Evolutionary conservation across 2,113 vertebrate species (phyloP).

Genomic region (Bos javanicus): DNA sequence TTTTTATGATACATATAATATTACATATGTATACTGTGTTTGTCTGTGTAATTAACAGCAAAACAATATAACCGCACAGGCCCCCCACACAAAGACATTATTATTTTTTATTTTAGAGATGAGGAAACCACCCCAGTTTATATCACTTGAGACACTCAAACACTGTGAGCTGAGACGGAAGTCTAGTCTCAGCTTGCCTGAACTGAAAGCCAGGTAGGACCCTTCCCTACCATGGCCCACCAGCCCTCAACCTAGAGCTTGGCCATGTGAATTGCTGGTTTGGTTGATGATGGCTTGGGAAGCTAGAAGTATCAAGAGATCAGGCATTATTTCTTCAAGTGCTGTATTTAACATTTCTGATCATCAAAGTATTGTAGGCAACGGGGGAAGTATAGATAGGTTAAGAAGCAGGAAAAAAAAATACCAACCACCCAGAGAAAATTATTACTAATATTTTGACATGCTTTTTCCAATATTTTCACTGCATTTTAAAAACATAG

Average conservation of each 20-base stretch:
- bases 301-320: not conserved
- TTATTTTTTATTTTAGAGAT: not conserved
- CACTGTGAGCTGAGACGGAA: not conserved
- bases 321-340: not conserved
- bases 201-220: not conserved
- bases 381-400: not conserved
- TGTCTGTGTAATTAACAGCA: not conserved
- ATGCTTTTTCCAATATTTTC: not conserved
- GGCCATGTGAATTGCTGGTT: too few relatives aligned
- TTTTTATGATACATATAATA: not conserved
- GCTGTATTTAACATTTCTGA: not conserved
- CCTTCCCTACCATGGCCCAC: not conserved
- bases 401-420: not conserved
- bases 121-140: not conserved
- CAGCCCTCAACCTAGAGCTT: not conserved
- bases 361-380: not conserved
- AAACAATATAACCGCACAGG: not conserved
- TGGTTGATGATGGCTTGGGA: fast-evolving
- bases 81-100: not conserved
- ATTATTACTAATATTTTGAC: not conserved
- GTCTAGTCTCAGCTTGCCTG: not conserved
- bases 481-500: not conserved
- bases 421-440: not conserved
- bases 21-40: not conserved
- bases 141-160: not conserved